These are phyloP conservation scores for Amniataba percoides DNA, from an alignment of 2,797 vertebrate species.

Conservation along the genomic window DNA sequence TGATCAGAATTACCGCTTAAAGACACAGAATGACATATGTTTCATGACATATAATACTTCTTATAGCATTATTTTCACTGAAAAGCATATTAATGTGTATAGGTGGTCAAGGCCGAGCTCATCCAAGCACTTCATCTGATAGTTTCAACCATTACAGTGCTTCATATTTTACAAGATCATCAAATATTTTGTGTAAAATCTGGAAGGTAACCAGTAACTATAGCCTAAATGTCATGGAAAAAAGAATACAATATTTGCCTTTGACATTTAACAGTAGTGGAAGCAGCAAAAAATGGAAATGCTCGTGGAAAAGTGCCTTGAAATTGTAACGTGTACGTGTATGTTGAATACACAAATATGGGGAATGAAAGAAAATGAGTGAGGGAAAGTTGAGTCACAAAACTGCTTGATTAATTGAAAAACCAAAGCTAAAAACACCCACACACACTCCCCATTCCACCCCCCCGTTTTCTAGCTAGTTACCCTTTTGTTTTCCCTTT, in stretches of 20 bases:
- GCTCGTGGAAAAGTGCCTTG: background rate
- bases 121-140: background rate
- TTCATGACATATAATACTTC: background rate
- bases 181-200: background rate
- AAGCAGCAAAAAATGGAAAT: background rate
- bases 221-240: background rate
- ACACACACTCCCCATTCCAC: background rate
- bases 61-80: background rate
- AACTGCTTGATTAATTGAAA: constrained; percentile 18
- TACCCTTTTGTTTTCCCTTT: constrained; percentile 51
- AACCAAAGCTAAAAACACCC: constrained; percentile 7
- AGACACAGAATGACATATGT: constrained; percentile 6
- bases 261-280: background rate
- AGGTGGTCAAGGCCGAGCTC: constrained; percentile 7
- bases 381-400: constrained; percentile 4
- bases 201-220: background rate
- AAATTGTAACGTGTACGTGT: background rate
- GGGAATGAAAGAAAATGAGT: background rate
- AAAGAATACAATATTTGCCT: background rate
- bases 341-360: background rate
- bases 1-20: background rate
- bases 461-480: constrained; percentile 27
- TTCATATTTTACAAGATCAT: constrained; percentile 3
- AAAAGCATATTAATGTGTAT: background rate
- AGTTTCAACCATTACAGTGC: background rate